Conservation (phyloP, 2,888 invertebrate genomes). For the Ophonus ardosiacus region DNA sequence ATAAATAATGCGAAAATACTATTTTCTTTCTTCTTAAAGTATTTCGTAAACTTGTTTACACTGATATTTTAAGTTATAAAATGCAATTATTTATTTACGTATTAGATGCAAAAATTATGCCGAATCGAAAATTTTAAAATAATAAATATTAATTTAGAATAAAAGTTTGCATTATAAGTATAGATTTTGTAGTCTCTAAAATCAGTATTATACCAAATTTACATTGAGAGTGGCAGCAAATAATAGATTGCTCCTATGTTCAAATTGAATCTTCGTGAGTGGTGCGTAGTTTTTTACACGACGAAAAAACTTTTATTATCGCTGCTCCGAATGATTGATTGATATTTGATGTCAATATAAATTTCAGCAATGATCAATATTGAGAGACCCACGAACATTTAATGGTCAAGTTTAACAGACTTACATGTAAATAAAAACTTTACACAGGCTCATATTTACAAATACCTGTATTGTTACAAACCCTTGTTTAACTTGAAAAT, state of each 20-base stretch:
- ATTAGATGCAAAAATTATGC: too few relatives aligned
- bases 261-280: background rate
- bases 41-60: too few relatives aligned
- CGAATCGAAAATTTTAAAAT: too few relatives aligned
- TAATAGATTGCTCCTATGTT: background rate
- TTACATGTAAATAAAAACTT: conserved; percentile 20
- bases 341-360: conserved; percentile 57
- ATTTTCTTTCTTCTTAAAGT: too few relatives aligned
- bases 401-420: conserved; percentile 36
- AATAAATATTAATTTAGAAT: too few relatives aligned
- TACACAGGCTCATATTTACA: conserved; percentile 6
- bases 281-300: background rate
- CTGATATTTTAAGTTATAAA: too few relatives aligned
- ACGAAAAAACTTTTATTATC: conserved; percentile 37
- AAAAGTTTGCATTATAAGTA: too few relatives aligned
- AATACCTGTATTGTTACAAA: conserved; percentile 2
- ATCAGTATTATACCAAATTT: too few relatives aligned
- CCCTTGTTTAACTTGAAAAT: background rate
- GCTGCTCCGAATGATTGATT: conserved; percentile 56
- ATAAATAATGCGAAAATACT: too few relatives aligned
- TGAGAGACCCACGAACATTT: conserved; percentile 47
- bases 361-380: conserved; percentile 60
- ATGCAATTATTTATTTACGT: too few relatives aligned
- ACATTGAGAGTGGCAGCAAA: background rate
- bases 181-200: too few relatives aligned